Evolutionary conservation across 1,140 invertebrate species (phyloP).

Genomic region (Plectrocnemia conspersa): DNA sequence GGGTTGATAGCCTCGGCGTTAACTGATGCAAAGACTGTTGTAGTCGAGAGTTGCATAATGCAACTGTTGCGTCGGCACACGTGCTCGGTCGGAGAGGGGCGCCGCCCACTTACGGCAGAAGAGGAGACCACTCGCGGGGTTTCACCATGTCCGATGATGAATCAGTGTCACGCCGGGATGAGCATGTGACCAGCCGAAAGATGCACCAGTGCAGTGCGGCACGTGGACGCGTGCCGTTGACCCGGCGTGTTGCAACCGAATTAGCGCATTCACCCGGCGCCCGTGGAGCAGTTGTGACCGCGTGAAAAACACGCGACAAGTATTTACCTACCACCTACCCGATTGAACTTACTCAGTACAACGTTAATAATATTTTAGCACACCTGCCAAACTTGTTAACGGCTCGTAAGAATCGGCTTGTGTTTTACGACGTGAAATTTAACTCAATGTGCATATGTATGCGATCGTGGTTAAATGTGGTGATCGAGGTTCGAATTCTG

Average conservation of each 20-base stretch:
- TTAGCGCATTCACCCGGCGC: conserved; percentile 10
- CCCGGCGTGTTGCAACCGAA: conserved; percentile 18
- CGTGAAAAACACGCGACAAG: too few relatives aligned
- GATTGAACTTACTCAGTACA: too few relatives aligned
- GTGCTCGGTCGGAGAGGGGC: conserved; percentile 2
- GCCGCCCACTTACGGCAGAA: neutral
- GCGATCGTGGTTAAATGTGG: too few relatives aligned
- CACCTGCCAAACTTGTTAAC: too few relatives aligned
- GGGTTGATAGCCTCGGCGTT: conserved; percentile 18
- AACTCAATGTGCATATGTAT: too few relatives aligned
- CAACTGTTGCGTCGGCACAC: conserved; percentile 10
- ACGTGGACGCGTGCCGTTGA: conserved; percentile 14
- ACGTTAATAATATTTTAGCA: too few relatives aligned
- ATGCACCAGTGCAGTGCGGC: neutral
- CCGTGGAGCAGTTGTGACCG: neutral
- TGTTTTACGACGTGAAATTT: too few relatives aligned
- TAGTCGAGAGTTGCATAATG: conserved; percentile 3
- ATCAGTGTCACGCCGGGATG: too few relatives aligned
- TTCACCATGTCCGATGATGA: neutral
- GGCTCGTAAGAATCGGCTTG: too few relatives aligned
- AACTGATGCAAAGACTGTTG: conserved; percentile 2
- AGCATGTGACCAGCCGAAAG: too few relatives aligned
- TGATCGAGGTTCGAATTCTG: too few relatives aligned
- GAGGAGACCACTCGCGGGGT: neutral
- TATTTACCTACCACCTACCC: too few relatives aligned